Conservation (phyloP, 1,140 invertebrate species). For the Sitobion miscanthi region DNA sequence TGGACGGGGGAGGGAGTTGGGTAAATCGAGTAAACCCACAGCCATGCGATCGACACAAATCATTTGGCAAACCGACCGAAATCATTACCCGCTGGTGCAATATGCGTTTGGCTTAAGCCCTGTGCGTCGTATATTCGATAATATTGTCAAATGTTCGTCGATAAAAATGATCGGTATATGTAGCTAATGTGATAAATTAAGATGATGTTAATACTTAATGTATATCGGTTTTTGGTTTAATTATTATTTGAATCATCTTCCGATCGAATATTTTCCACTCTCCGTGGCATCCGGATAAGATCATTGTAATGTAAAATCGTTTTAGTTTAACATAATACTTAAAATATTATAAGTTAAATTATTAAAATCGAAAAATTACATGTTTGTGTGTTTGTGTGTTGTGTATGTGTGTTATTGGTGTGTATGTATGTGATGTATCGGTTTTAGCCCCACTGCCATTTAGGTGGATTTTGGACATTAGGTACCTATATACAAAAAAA, state of each 20-base stretch:
- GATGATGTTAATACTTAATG: background rate
- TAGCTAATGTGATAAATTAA: background rate
- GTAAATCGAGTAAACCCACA: background rate
- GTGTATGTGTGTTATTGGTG: background rate
- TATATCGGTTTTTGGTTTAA: background rate
- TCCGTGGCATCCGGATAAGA: background rate
- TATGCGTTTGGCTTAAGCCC: background rate
- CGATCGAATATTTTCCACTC: background rate
- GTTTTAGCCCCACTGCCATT: conserved; percentile 47
- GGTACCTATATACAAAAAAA: conserved; percentile 50
- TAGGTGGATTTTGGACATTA: conserved; percentile 49
- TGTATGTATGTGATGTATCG: background rate
- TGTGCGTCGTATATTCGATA: background rate
- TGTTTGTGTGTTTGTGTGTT: background rate
- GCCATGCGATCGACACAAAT: background rate
- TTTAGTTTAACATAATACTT: background rate
- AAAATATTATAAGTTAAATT: background rate
- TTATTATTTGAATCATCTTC: background rate
- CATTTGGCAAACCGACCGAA: background rate
- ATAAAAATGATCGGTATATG: background rate
- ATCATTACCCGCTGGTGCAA: background rate
- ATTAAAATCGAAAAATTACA: background rate
- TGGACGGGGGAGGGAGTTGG: background rate
- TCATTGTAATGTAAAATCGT: background rate
- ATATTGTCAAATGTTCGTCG: background rate